phyloP scores from a whole-genome alignment of 1,140 invertebrate genomes.

The Microvelia longipes region DNA sequence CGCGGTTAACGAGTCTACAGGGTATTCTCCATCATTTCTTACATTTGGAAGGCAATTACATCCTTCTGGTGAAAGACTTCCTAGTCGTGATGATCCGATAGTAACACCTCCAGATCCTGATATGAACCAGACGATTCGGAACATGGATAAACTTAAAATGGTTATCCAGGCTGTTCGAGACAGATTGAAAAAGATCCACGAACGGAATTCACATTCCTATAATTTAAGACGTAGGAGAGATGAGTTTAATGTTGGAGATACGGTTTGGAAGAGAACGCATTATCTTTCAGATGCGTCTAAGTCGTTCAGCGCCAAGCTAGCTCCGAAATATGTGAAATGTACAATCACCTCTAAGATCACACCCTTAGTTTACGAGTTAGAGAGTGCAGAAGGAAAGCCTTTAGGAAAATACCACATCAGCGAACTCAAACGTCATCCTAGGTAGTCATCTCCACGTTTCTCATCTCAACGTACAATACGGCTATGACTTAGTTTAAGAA shows the following conservation, averaged over 20 bases:
- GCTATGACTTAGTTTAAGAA: too few relatives aligned
- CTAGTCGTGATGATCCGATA: not conserved
- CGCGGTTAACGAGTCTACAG: slow-evolving; percentile 25
- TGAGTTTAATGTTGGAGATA: not conserved
- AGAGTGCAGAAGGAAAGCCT: not conserved
- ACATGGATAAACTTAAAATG: not conserved
- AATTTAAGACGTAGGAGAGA: not conserved
- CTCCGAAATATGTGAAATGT: not conserved
- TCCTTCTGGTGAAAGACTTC: slow-evolving; percentile 5
- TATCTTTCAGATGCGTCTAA: not conserved
- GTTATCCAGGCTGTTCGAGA: not conserved
- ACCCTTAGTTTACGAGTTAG: not conserved
- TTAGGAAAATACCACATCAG: not conserved
- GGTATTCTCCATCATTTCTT: slow-evolving; percentile 27
- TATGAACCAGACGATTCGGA: not conserved
- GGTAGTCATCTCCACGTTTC: not conserved
- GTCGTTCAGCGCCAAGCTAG: not conserved
- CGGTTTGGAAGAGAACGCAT: not conserved
- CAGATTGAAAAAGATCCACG: not conserved
- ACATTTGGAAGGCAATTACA: slow-evolving; percentile 28
- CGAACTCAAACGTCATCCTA: not conserved
- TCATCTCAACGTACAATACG: too few relatives aligned
- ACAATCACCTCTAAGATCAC: not conserved
- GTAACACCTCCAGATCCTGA: not conserved
- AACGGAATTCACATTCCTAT: not conserved